Conservation (phyloP, 2,888 invertebrate species). For the Synanthedon myopaeformis region DNA sequence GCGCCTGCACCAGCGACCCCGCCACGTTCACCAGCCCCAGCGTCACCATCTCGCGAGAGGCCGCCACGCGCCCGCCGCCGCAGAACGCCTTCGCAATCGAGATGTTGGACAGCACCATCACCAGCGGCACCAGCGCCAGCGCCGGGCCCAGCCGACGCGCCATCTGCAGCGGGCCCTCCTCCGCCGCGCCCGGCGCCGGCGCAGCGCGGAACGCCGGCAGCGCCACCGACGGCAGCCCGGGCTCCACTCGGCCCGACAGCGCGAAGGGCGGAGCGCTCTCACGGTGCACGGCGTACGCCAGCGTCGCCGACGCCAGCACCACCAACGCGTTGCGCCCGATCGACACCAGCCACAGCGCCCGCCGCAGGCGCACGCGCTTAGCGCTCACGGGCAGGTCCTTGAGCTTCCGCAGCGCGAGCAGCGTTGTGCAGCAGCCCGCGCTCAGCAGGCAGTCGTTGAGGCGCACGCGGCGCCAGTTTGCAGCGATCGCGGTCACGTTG, state of each 20-base stretch:
- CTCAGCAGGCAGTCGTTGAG: conserved; percentile 76
- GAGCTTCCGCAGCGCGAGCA: conserved; percentile 77
- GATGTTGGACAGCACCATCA: conserved; percentile 91
- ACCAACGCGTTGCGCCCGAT: conserved; percentile 84
- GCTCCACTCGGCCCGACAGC: conserved; percentile 73
- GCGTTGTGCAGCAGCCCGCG: conserved; percentile 71
- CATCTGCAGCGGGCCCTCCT: conserved; percentile 76
- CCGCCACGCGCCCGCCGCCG: conserved; percentile 71
- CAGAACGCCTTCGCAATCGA: conserved; percentile 96
- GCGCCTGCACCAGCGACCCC: conserved; percentile 86
- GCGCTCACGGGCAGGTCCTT: conserved; percentile 64
- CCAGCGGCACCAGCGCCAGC: conserved; percentile 83
- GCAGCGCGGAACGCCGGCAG: conserved; percentile 76
- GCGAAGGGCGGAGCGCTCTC: conserved; percentile 69
- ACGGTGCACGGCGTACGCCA: conserved; percentile 70
- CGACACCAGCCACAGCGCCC: conserved; percentile 77
- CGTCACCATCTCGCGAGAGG: conserved; percentile 92
- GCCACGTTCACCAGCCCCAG: conserved; percentile 84
- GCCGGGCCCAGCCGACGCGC: conserved; percentile 79
- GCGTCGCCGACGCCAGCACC: conserved; percentile 73
- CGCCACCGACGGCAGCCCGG: conserved; percentile 77
- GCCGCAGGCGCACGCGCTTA: conserved; percentile 53
- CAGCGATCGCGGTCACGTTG: conserved; percentile 62
- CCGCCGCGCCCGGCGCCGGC: conserved; percentile 72
- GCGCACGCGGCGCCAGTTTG: conserved; percentile 60